Percentiles rank a stretch among this genome's conserved stretches.
phyloP scores from a whole-genome alignment of 2,888 invertebrate species.

The Pardosa pseudoannulata region DNA sequence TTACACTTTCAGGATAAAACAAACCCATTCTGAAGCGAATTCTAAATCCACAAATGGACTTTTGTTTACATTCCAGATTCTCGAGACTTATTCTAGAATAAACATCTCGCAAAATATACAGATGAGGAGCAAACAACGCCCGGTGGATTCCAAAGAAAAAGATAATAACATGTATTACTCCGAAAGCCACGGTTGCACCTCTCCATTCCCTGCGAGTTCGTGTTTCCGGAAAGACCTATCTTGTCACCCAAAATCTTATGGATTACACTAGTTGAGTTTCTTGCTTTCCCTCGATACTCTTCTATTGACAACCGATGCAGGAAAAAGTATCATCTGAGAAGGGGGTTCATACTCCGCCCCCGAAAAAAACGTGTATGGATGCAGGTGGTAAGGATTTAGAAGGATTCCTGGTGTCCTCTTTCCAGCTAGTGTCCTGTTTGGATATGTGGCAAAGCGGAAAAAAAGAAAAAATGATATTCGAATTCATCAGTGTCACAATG shows the following conservation, averaged over 20 bases:
- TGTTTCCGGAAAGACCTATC: constrained; percentile 42
- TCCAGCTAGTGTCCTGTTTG: constrained; percentile 18
- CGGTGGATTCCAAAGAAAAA: neutral
- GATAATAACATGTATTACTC: neutral
- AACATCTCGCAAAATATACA: neutral
- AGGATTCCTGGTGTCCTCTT: constrained; percentile 23
- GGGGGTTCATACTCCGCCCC: neutral
- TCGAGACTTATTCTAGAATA: no score
- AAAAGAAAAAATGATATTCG: constrained; percentile 39
- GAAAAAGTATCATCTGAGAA: constrained; percentile 29
- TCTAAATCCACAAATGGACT: no score
- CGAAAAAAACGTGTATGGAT: constrained; percentile 36
- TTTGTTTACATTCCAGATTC: no score
- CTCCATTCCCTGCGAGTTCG: constrained; percentile 33
- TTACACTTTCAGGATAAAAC: no score
- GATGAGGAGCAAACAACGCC: neutral
- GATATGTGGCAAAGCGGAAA: constrained; percentile 13
- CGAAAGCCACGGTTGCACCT: neutral
- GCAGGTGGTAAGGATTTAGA: constrained; percentile 56
- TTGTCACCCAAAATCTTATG: constrained; percentile 62
- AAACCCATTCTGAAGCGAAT: no score
- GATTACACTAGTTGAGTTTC: constrained; percentile 53
- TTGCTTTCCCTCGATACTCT: constrained; percentile 17
- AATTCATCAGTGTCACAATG: constrained; percentile 52
- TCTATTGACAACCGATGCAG: constrained; percentile 52